Conservation (phyloP, 1,140 invertebrate genomes). For the Monochamus saltuarius region DNA sequence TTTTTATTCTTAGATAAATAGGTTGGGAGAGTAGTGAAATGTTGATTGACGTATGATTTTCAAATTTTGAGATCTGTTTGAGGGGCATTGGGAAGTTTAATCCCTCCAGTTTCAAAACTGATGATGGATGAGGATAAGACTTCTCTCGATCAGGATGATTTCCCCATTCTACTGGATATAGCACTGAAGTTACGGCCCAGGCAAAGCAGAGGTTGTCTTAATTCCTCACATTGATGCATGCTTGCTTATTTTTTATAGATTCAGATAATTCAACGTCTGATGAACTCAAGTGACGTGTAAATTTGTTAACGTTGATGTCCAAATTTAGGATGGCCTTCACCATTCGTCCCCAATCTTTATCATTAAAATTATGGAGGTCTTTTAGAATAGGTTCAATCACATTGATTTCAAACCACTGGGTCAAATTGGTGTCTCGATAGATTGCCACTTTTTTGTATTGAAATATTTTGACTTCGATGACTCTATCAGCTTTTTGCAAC, state of each 20-base stretch:
- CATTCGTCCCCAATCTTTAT: slow-evolving; percentile 22
- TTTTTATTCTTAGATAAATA: no score
- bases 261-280: slow-evolving; percentile 44
- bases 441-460: slow-evolving; percentile 13
- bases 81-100: no score
- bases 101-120: no score
- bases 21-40: no score
- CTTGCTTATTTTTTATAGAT: slow-evolving; percentile 44
- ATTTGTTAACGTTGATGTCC: slow-evolving; percentile 26
- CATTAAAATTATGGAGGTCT: slow-evolving; percentile 23
- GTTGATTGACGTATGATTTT: no score
- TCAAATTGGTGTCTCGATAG: slow-evolving; percentile 16
- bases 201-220: slow-evolving; percentile 48
- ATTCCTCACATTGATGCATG: slow-evolving; percentile 50
- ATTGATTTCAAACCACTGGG: slow-evolving; percentile 11
- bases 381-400: slow-evolving; percentile 5
- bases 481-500: slow-evolving; percentile 1
- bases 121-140: not conserved
- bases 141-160: no score
- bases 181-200: slow-evolving; percentile 41
- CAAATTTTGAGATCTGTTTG: no score
- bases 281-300: slow-evolving; percentile 41
- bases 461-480: slow-evolving; percentile 15
- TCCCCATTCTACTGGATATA: slow-evolving; percentile 20
- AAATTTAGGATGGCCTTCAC: slow-evolving; percentile 19